Evolutionary conservation across 2,113 vertebrate genomes (phyloP).

Genomic region (Montifringilla adamsi): DNA sequence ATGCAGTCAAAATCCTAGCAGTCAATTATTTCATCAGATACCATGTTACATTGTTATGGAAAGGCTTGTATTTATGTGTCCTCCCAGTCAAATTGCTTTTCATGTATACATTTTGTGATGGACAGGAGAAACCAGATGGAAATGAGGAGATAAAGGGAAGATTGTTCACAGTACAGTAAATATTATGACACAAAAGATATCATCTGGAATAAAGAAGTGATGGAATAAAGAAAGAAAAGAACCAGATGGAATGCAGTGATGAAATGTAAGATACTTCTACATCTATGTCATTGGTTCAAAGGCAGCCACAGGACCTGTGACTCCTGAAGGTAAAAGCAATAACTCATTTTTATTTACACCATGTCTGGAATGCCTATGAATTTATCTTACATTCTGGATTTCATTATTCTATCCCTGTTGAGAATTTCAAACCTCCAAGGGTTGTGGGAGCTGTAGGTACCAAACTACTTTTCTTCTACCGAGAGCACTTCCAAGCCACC

Average conservation of each 20-base stretch:
- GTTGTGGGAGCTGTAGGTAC: neutral
- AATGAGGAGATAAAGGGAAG: neutral
- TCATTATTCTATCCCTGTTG: neutral
- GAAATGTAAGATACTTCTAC: neutral
- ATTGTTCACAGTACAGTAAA: constrained; percentile 10
- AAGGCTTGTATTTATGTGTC: neutral
- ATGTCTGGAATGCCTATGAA: neutral
- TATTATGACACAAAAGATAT: neutral
- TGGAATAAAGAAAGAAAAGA: neutral
- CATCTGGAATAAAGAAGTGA: neutral
- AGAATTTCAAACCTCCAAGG: neutral
- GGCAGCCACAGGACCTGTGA: neutral
- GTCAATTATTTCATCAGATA: neutral
- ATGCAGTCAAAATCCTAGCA: neutral
- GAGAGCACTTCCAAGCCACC: neutral
- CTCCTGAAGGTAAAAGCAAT: neutral
- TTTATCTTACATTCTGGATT: neutral
- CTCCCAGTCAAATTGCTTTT: neutral
- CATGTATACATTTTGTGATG: neutral
- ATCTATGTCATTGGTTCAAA: neutral
- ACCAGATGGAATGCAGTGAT: neutral
- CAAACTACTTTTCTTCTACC: neutral
- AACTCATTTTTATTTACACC: neutral
- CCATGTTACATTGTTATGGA: neutral
- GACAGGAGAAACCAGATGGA: constrained; percentile 23